Evolutionary conservation across 2,113 vertebrate genomes (phyloP).

Genomic region (Sitta europaea): DNA sequence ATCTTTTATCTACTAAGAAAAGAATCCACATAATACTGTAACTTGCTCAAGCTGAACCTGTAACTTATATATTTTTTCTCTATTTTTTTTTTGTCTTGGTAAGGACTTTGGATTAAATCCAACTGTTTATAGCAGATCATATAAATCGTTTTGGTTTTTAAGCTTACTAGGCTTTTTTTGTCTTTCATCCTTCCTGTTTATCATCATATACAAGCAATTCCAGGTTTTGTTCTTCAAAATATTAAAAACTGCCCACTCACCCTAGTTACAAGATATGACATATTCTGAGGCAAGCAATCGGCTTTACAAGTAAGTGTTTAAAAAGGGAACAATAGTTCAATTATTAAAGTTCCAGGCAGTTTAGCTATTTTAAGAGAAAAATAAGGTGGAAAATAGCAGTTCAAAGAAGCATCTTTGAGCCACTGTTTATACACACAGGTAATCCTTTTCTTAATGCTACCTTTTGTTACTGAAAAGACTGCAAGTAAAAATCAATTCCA

Average conservation of each 20-base stretch:
- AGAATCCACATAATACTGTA: neutral
- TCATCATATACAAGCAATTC: neutral
- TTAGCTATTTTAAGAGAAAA: neutral
- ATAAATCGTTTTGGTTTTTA: rapidly evolving
- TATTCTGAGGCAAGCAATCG: neutral
- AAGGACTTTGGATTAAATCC: neutral
- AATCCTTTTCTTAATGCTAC: neutral
- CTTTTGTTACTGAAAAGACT: neutral
- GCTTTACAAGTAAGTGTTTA: neutral
- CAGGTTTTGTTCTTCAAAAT: neutral
- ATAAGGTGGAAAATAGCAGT: rapidly evolving
- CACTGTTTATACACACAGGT: neutral
- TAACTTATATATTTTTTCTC: neutral
- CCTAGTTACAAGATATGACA: neutral
- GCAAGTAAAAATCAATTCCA: rapidly evolving
- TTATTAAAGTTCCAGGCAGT: neutral
- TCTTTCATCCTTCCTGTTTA: neutral
- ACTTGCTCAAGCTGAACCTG: neutral
- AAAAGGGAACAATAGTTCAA: neutral
- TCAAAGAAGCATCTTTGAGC: neutral
- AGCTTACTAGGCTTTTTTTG: neutral
- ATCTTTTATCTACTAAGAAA: neutral
- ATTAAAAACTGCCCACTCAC: neutral
- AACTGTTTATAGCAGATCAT: neutral
- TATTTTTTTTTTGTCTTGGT: neutral